phyloP scores from a whole-genome alignment of 2,888 invertebrate species.

The Tenthredo distinguenda region DNA sequence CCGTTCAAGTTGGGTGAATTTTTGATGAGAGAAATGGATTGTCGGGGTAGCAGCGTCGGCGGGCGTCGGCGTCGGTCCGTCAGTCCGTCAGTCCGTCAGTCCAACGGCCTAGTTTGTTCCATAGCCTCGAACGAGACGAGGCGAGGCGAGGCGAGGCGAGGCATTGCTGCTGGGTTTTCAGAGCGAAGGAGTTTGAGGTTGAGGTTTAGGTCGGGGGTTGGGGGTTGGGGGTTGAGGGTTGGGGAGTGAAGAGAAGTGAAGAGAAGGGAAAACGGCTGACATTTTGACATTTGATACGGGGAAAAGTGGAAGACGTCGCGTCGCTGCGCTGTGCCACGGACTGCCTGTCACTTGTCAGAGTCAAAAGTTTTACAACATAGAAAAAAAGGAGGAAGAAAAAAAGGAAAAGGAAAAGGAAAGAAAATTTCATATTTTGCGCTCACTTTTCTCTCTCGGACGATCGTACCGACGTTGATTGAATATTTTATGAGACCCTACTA shows the following conservation, averaged over 20 bases:
- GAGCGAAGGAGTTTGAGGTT: neutral
- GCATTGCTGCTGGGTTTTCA: neutral
- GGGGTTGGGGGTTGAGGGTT: neutral
- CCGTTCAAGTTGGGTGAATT: slow-evolving; percentile 45
- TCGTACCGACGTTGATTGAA: slow-evolving; percentile 48
- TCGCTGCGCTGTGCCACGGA: slow-evolving; percentile 64
- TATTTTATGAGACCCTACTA: slow-evolving; percentile 24
- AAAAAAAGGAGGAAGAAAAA: slow-evolving; percentile 54
- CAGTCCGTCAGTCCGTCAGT: neutral
- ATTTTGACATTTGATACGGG: slow-evolving; percentile 54
- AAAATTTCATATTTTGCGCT: slow-evolving; percentile 36
- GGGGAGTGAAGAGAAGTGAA: neutral
- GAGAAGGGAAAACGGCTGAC: slow-evolving; percentile 47
- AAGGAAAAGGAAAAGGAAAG: neutral
- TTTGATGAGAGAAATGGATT: slow-evolving; percentile 53
- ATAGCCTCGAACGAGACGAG: neutral
- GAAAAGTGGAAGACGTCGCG: slow-evolving; percentile 52
- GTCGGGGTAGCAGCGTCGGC: slow-evolving; percentile 22
- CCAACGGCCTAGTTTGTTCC: neutral
- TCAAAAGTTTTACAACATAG: slow-evolving; percentile 70
- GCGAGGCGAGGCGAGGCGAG: neutral
- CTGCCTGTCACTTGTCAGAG: slow-evolving; percentile 72
- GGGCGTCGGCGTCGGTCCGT: slow-evolving; percentile 11
- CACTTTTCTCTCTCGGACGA: slow-evolving; percentile 22
- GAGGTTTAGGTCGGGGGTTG: neutral